Evolutionary conservation across 2,113 vertebrate species (phyloP).

Genomic region (Centrocercus urophasianus): DNA sequence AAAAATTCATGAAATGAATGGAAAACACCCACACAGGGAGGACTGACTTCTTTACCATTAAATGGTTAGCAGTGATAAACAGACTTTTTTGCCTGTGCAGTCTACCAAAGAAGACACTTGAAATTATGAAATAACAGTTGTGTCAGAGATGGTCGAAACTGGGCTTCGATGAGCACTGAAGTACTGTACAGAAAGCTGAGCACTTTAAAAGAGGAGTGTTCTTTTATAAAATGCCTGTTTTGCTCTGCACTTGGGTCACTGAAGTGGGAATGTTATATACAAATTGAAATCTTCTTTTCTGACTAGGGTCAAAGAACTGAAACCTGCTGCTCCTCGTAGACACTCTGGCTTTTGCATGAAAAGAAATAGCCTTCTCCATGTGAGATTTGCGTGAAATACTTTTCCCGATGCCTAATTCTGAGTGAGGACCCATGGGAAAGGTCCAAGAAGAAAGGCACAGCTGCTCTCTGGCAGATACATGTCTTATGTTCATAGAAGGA

Average conservation of each 20-base stretch:
- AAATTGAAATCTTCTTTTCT: background rate
- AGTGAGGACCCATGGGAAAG: background rate
- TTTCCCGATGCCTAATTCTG: background rate
- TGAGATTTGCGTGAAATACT: background rate
- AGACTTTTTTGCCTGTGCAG: background rate
- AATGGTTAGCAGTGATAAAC: background rate
- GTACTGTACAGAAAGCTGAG: background rate
- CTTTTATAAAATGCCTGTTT: conserved; percentile 20
- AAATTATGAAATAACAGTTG: background rate
- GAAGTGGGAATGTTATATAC: background rate
- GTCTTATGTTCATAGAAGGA: background rate
- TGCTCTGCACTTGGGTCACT: background rate
- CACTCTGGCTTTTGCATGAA: background rate
- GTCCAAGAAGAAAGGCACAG: background rate
- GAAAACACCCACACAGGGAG: background rate
- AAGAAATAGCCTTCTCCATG: background rate
- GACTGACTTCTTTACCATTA: background rate
- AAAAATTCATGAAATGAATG: background rate
- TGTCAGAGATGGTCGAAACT: background rate
- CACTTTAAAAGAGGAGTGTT: background rate
- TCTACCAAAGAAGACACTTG: background rate
- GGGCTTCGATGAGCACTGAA: background rate
- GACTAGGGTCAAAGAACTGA: background rate
- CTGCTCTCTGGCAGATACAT: background rate
- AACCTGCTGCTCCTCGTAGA: background rate